These are phyloP conservation scores for Patiria pectinifera DNA, from an alignment of 53 echinoderm and acorn worm genomes.

Conservation along the genomic window DNA sequence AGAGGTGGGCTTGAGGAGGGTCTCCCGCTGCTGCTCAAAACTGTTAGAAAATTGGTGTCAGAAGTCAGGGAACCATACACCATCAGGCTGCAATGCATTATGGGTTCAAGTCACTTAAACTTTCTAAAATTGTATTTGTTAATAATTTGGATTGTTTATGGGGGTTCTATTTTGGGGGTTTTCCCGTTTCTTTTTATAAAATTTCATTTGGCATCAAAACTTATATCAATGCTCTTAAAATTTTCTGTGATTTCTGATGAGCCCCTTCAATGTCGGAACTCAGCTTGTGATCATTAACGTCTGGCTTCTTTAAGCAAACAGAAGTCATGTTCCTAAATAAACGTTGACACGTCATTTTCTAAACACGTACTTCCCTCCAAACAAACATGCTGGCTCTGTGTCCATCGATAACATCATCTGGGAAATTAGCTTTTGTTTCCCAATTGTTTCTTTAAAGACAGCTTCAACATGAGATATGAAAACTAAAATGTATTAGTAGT, in stretches of 20 bases:
- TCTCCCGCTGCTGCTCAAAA: too few relatives aligned
- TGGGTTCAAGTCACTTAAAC: too few relatives aligned
- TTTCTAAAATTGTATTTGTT: too few relatives aligned
- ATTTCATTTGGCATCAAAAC: too few relatives aligned
- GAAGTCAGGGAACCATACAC: too few relatives aligned
- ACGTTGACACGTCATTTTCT: not conserved
- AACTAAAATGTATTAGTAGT: not conserved
- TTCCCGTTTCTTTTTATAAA: too few relatives aligned
- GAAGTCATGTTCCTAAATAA: not conserved
- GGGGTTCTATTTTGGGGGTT: too few relatives aligned
- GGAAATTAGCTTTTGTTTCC: not conserved
- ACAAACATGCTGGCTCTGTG: not conserved
- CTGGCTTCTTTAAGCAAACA: not conserved
- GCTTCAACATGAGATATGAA: not conserved
- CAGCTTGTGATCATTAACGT: not conserved
- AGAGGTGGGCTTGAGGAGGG: too few relatives aligned
- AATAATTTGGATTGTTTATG: too few relatives aligned
- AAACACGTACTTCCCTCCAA: not conserved
- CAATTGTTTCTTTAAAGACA: not conserved
- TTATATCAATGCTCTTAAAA: not conserved
- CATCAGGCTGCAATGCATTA: too few relatives aligned
- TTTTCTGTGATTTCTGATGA: too few relatives aligned
- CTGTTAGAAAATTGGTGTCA: too few relatives aligned
- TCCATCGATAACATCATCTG: not conserved
- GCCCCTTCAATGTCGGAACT: not conserved